These are phyloP conservation scores for Heliconius aoede DNA, from an alignment of 2,888 invertebrate species.

Conservation along the genomic window DNA sequence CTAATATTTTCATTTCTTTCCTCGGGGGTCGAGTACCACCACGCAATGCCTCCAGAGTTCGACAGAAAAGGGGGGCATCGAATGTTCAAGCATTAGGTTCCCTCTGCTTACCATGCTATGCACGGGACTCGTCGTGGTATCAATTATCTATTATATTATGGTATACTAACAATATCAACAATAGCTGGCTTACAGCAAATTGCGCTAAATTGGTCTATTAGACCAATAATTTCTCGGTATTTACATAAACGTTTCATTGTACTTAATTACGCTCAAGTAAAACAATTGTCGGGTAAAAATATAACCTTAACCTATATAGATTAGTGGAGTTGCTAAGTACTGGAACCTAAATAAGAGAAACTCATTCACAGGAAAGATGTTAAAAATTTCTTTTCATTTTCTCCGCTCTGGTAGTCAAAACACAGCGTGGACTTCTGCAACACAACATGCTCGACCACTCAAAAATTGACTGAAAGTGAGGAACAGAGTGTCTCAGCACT, in stretches of 20 bases:
- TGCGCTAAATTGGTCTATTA: conserved; percentile 29
- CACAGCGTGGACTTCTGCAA: not conserved
- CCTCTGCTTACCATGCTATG: too few relatives aligned
- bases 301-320: conserved; percentile 2
- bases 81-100: too few relatives aligned
- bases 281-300: not conserved
- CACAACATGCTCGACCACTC: too few relatives aligned
- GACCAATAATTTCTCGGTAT: conserved; percentile 25
- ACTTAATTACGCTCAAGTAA: conserved; percentile 10
- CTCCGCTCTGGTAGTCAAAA: not conserved
- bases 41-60: too few relatives aligned
- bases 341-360: not conserved
- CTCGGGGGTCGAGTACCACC: too few relatives aligned
- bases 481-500: too few relatives aligned
- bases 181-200: conserved; percentile 16
- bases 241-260: not conserved
- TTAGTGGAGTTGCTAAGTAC: not conserved
- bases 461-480: too few relatives aligned
- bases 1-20: too few relatives aligned
- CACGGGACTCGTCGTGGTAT: too few relatives aligned
- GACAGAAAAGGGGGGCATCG: too few relatives aligned
- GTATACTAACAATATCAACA: conserved; percentile 23
- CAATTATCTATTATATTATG: not conserved
- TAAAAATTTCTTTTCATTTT: not conserved
- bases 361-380: too few relatives aligned